Evolutionary conservation across 2,797 vertebrate species (phyloP).

Genomic region (Lutjanus campechanus): DNA sequence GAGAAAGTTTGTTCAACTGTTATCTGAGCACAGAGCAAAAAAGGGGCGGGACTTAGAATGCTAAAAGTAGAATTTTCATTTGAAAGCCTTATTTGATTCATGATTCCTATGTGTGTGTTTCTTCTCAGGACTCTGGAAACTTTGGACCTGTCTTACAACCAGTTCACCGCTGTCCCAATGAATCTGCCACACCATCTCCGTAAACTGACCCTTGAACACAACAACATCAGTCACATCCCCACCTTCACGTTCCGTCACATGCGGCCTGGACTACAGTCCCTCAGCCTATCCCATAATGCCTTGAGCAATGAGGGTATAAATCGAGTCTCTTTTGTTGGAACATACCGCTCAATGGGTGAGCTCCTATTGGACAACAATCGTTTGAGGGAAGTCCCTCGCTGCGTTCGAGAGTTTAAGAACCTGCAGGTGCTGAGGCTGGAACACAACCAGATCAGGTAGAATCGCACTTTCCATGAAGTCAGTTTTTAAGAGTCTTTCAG

Average conservation of each 20-base stretch:
- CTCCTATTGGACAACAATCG: constrained; percentile 87
- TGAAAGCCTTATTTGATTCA: not conserved
- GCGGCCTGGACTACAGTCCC: constrained; percentile 83
- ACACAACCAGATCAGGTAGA: constrained; percentile 87
- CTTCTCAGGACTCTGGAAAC: constrained; percentile 83
- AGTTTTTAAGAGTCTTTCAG: not conserved
- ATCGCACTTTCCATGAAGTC: not conserved
- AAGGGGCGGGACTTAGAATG: not conserved
- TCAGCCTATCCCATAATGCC: constrained; percentile 86
- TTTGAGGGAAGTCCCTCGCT: constrained; percentile 82
- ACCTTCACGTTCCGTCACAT: constrained; percentile 84
- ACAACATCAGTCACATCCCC: constrained; percentile 81
- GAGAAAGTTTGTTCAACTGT: no score
- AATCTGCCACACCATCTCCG: constrained; percentile 82
- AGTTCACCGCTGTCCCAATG: constrained; percentile 80
- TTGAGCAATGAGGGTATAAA: constrained; percentile 73
- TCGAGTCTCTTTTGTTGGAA: constrained; percentile 83
- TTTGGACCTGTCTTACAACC: constrained; percentile 86
- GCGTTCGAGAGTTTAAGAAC: constrained; percentile 84
- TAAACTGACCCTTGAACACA: constrained; percentile 84
- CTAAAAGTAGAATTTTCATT: not conserved
- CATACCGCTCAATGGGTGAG: constrained; percentile 82
- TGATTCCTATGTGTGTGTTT: constrained; percentile 6
- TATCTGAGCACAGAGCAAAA: no score
- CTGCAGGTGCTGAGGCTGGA: constrained; percentile 86